phyloP scores from a whole-genome alignment of 2,888 invertebrate genomes.

The Leptura quadrifasciata region DNA sequence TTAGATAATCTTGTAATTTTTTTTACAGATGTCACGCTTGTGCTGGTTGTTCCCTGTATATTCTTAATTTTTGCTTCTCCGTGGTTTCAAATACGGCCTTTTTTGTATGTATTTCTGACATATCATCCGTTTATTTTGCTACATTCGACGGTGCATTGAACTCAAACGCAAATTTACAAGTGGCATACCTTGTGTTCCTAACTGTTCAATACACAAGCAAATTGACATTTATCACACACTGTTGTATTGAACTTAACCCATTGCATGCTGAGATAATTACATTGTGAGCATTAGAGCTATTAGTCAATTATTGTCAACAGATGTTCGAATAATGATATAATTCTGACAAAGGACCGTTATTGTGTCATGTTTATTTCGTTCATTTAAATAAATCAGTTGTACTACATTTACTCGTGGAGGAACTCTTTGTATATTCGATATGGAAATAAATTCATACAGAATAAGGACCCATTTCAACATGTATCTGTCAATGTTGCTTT shows the following conservation, averaged over 20 bases:
- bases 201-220: constrained; percentile 12
- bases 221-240: constrained; percentile 27
- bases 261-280: constrained; percentile 28
- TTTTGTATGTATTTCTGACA: too few relatives aligned
- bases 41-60: too few relatives aligned
- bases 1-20: too few relatives aligned
- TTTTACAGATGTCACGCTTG: too few relatives aligned
- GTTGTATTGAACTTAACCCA: constrained; percentile 10
- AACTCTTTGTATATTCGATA: too few relatives aligned
- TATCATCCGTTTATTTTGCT: not conserved
- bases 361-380: not conserved
- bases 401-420: too few relatives aligned
- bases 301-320: constrained; percentile 30
- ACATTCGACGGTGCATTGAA: not conserved
- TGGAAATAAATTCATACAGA: too few relatives aligned
- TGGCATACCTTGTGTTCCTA: constrained; percentile 8
- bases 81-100: too few relatives aligned
- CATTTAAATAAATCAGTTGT: not conserved
- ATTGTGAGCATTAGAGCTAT: constrained; percentile 24
- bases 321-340: constrained; percentile 12
- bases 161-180: not conserved
- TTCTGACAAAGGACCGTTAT: not conserved
- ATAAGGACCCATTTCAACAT: too few relatives aligned
- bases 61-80: too few relatives aligned
- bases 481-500: too few relatives aligned